Evolutionary conservation across 2,888 invertebrate species (phyloP).

Genomic region (Acrobasis repandana): DNA sequence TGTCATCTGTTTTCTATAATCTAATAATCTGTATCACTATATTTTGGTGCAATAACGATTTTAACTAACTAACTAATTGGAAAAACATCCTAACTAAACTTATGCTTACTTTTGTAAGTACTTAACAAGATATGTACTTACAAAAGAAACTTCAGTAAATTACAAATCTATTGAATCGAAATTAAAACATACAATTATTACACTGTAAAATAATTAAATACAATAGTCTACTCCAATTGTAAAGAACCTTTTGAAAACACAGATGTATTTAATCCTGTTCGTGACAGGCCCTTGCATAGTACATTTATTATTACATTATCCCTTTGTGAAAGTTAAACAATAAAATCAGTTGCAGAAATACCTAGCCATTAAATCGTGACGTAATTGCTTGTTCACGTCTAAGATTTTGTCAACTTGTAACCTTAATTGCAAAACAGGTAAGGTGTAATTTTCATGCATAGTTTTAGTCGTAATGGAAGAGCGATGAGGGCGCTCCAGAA

Average conservation of each 20-base stretch:
- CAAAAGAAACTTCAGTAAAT: too few species aligned
- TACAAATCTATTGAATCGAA: too few species aligned
- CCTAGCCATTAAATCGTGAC: slow-evolving; percentile 5
- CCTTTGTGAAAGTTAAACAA: slow-evolving; percentile 14
- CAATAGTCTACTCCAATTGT: not conserved
- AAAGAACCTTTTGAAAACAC: not conserved
- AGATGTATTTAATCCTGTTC: not conserved
- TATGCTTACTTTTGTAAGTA: too few species aligned
- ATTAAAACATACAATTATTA: not conserved
- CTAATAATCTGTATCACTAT: too few species aligned
- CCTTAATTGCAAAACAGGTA: not conserved
- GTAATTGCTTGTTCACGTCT: slow-evolving; percentile 7
- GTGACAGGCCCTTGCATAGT: not conserved
- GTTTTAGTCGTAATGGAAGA: slow-evolving; percentile 2
- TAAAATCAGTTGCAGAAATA: slow-evolving; percentile 5
- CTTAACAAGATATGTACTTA: too few species aligned
- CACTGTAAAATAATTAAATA: not conserved
- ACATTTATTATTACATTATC: not conserved
- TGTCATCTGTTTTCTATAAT: too few species aligned
- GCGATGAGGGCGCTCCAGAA: not conserved
- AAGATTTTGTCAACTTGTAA: not conserved
- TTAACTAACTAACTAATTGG: too few species aligned
- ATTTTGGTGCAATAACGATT: too few species aligned
- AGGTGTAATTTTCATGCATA: not conserved
- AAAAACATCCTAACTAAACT: too few species aligned